Base-by-base conservation (phyloP, 92 coral and sea anemone species). In the Porites lobata region DNA sequence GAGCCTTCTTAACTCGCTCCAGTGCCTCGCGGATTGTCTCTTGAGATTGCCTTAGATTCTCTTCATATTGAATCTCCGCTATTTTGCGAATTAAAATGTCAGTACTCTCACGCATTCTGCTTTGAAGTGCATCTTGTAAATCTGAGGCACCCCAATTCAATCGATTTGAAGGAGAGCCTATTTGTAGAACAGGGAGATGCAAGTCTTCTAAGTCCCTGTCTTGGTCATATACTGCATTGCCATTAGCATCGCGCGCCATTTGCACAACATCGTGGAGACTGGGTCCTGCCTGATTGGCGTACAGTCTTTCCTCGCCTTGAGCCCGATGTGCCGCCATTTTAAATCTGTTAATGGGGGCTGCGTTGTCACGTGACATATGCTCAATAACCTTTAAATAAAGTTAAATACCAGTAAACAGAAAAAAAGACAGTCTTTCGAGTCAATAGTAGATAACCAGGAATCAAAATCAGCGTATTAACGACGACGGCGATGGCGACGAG, bases 51-150 rank as follows among this genome's bases (percentile, higher is more conserved):
- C 92, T 85, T 81, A 96, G 91, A 78, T 96, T 95, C 78, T 95
- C 98, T 54, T 92, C 93, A 72, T 96, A 91, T 74, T 97, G 98
- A 47, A 95, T 92, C 72, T 97, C 99, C 1, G 99, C 99, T 59
- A 97, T 76, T 83, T 97, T 97, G 17, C 96, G 92, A 54, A 96
- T 91, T 68, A 97, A 81, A 21, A 95, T 92, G 10, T 95, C 98
- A 18, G 94, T 85, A 71, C 91, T 92, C 61, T 91, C 96, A 21
- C 87, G 88, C 17, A 95, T 85, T 85, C 88, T 91, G 11, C 79
- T 80, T 62, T 83, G 86, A 19, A 91, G 84, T 10, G 88, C 26
- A 8, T 87, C 80, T 54, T 91, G 85, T 29, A 69, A 20, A 18
- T 84, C 87, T 11, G 47, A 43, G 1, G 52, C 50, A 13, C 72